Conservation (phyloP, 2,888 invertebrate species). For the Synanthedon tipuliformis region DNA sequence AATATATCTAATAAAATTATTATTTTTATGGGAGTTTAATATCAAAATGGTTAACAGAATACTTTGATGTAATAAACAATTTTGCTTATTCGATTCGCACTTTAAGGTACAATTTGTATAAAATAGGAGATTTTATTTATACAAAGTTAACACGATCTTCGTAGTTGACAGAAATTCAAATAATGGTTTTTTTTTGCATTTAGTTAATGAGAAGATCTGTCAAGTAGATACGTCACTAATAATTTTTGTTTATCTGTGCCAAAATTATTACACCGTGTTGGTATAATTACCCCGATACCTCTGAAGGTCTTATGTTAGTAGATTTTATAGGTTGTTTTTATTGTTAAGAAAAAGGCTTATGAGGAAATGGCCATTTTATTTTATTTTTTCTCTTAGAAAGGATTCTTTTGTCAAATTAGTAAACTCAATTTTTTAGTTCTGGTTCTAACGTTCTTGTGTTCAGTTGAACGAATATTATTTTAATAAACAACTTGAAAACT, state of each 20-base stretch:
- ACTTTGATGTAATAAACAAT: too few relatives aligned
- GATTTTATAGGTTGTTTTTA: constrained; percentile 69
- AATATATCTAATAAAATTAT: too few relatives aligned
- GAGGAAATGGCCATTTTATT: constrained; percentile 22
- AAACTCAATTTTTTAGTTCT: constrained; percentile 63
- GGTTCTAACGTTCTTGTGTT: constrained; percentile 58
- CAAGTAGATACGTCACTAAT: constrained; percentile 17
- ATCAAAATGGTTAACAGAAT: too few relatives aligned
- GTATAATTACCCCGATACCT: constrained; percentile 32
- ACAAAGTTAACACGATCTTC: too few relatives aligned
- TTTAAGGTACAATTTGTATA: too few relatives aligned
- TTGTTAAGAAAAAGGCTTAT: constrained; percentile 61
- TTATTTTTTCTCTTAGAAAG: constrained; percentile 39
- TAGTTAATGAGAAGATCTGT: too few relatives aligned
- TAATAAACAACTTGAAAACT: constrained; percentile 68
- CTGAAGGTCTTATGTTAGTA: constrained; percentile 59
- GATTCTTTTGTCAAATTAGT: constrained; percentile 53
- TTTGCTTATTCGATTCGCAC: too few relatives aligned
- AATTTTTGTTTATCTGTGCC: constrained; percentile 46
- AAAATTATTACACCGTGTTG: constrained; percentile 38
- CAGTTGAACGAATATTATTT: constrained; percentile 70
- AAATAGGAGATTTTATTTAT: too few relatives aligned
- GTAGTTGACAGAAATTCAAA: too few relatives aligned
- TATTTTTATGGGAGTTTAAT: too few relatives aligned
- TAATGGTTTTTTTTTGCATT: too few relatives aligned